phyloP scores from a whole-genome alignment of 1,140 invertebrate species.

The Pararge aegeria region DNA sequence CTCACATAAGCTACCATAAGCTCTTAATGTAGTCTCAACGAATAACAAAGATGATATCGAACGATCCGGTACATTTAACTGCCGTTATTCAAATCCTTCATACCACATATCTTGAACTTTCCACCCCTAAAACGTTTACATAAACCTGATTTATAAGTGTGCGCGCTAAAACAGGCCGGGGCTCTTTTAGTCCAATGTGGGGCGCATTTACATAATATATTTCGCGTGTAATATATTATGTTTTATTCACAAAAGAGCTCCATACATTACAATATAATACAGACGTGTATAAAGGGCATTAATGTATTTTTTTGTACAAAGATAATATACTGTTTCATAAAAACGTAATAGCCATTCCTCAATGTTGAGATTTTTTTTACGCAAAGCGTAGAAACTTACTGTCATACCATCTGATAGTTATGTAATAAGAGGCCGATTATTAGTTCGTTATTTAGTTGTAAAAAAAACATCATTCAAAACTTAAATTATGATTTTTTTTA shows the following conservation, averaged over 20 bases:
- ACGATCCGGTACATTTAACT: slow-evolving; percentile 22
- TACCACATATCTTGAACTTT: slow-evolving; percentile 19
- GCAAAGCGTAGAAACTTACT: no score
- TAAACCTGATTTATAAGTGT: slow-evolving; percentile 33
- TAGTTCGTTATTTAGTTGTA: no score
- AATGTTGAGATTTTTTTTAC: no score
- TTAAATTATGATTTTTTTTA: no score
- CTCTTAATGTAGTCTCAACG: slow-evolving; percentile 1
- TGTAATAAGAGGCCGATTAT: no score
- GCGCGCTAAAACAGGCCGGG: slow-evolving; percentile 30
- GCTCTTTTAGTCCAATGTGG: slow-evolving; percentile 32
- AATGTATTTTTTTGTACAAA: slow-evolving; percentile 12
- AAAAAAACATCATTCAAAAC: no score
- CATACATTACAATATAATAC: slow-evolving; percentile 24
- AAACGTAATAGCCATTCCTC: not conserved
- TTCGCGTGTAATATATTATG: slow-evolving; percentile 43
- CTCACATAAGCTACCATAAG: no score
- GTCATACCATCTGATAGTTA: no score
- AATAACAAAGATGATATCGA: not conserved
- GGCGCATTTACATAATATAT: slow-evolving; percentile 46
- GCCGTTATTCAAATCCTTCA: slow-evolving; percentile 18
- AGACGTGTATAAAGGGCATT: slow-evolving; percentile 12
- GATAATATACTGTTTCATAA: not conserved
- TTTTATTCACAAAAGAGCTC: slow-evolving; percentile 24
- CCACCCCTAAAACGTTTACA: slow-evolving; percentile 27